Evolutionary conservation across 2,113 vertebrate genomes (phyloP), one percentile per base, ranked within the genome.

Genomic region (Sturnus vulgaris): DNA sequence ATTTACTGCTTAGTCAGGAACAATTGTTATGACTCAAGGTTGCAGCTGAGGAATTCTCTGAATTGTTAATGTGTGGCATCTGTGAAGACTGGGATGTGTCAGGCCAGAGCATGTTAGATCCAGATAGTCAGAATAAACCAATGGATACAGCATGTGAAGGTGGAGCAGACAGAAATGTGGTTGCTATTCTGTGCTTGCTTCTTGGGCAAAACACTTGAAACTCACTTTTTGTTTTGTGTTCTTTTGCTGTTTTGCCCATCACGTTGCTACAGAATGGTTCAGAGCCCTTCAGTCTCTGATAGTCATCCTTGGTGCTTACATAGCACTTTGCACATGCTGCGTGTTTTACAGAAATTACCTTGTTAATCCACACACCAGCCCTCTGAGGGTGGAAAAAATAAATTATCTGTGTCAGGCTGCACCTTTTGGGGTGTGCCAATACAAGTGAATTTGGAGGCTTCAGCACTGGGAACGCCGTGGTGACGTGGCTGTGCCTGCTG

Each of bases 391-490:
- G 69, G 63, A 52, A 76, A n/a, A 68, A 57, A 18, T 33, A 33
- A 66, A 64, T 85, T 37, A 15, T 11, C 39, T 55, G 39, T 79
- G 87, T 82, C 76, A 53, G 56, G 60, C 57, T 4, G 0, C 78
- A 40, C 71, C 79, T 86, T 85, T 50, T 81, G 89, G 63, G 59
- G 40, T 86, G 60, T 56, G 92, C 81, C 73, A 31, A 0, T 15
- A 3, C 39, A 12, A 37, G 57, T 9, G 72, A 15, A 9, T 81
- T 28, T 16, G 59, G 65, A 60, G 57, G 50, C 63, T 61, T 37
- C 0, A 3, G 63, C n/a, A 0, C 47, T 4, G 66, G 55, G 60
- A 90, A 5, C 0, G 2, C 21, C 0, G 0, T 2, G 12, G 19
- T 70, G 61, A 3, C 0, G 0, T 20, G 35, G 31, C 46, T 46